Conservation (phyloP, 2,888 invertebrate species). For the Gortyna flavago region DNA sequence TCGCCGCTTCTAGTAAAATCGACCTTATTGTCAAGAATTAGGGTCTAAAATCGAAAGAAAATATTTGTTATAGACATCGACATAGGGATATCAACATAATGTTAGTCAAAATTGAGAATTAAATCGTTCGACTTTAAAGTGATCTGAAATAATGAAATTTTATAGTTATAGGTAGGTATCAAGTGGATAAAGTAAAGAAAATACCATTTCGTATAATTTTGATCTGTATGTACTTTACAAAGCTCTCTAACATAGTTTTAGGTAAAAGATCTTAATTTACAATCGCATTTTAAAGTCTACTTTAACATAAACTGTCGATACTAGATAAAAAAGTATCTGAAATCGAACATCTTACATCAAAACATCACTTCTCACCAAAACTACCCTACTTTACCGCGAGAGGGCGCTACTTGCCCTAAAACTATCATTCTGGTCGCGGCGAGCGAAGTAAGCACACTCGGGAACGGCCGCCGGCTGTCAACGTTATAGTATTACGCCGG, state of each 20-base stretch:
- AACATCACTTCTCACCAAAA: constrained; percentile 2
- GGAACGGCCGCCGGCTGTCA: constrained; percentile 60
- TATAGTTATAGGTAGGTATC: constrained; percentile 48
- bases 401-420: not conserved
- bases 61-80: constrained; percentile 16
- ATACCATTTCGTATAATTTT: constrained; percentile 17
- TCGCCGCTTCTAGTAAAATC: constrained; percentile 43
- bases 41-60: constrained; percentile 30
- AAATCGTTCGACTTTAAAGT: constrained; percentile 19
- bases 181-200: constrained; percentile 22
- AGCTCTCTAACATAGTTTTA: constrained; percentile 60
- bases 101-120: constrained; percentile 7
- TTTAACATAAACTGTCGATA: not conserved
- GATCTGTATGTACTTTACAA: constrained; percentile 42
- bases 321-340: not conserved
- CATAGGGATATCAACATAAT: constrained; percentile 15
- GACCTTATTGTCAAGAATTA: constrained; percentile 24
- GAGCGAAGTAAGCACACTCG: constrained; percentile 50
- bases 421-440: constrained; percentile 31
- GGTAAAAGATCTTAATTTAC: constrained; percentile 24
- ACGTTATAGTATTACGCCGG: constrained; percentile 72
- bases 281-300: not conserved
- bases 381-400: not conserved
- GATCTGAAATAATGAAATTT: constrained; percentile 34
- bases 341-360: not conserved